These are phyloP conservation scores for Seladonia tumulorum DNA, from an alignment of 2,888 invertebrate species.

Conservation along the genomic window DNA sequence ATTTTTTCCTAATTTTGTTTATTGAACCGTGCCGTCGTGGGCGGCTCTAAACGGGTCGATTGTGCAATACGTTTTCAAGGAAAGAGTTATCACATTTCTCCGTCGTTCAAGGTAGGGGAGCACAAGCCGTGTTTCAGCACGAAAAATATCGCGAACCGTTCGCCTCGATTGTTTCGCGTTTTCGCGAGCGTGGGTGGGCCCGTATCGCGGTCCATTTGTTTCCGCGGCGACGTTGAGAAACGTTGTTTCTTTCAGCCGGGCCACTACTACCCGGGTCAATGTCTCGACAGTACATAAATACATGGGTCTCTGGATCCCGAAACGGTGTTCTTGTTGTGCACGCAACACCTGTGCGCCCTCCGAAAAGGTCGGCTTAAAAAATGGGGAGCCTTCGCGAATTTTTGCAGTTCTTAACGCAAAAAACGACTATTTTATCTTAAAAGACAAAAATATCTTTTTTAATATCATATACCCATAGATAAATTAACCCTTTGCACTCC, in stretches of 20 bases:
- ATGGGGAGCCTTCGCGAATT: no score
- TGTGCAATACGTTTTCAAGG: no score
- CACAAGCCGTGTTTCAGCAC: background rate
- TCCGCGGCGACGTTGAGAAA: slow-evolving; percentile 74
- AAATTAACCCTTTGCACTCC: no score
- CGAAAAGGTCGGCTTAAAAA: background rate
- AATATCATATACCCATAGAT: no score
- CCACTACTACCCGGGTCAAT: slow-evolving; percentile 58
- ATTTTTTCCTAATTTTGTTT: no score
- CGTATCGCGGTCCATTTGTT: slow-evolving; percentile 74
- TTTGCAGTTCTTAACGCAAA: no score
- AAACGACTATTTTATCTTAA: no score
- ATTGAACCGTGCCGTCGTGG: no score
- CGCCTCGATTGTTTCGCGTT: background rate
- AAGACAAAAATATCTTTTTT: no score
- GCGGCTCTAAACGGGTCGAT: no score
- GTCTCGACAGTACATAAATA: slow-evolving; percentile 55
- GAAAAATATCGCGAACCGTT: slow-evolving; percentile 8
- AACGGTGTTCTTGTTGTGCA: background rate
- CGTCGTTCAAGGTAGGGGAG: background rate
- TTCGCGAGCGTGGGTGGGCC: slow-evolving; percentile 58
- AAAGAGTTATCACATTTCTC: no score
- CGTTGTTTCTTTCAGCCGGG: slow-evolving; percentile 68
- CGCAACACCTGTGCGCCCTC: slow-evolving; percentile 20
- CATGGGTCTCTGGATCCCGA: slow-evolving; percentile 37